A percentile compares a stretch with the other conserved stretches of the same genome.
phyloP scores from a whole-genome alignment of 2,888 invertebrate genomes.

The Pollenia labialis region DNA sequence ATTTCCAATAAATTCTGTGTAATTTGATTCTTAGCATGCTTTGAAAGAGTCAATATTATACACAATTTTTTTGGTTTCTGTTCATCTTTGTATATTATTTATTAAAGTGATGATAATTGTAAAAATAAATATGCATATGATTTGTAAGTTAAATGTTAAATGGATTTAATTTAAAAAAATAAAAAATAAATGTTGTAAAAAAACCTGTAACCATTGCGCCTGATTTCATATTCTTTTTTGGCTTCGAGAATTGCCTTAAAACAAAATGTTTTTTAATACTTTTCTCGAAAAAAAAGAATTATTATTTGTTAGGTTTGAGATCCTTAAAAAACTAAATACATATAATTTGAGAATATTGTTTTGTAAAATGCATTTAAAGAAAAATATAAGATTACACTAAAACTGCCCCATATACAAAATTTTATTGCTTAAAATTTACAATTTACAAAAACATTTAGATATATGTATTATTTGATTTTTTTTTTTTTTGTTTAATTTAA shows the following conservation, averaged over 20 bases:
- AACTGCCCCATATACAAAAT: slow-evolving; percentile 73
- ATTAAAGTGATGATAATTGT: slow-evolving; percentile 21
- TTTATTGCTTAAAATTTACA: slow-evolving; percentile 72
- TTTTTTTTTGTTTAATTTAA: slow-evolving; percentile 57
- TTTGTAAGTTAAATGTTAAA: slow-evolving; percentile 41
- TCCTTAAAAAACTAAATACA: slow-evolving; percentile 57
- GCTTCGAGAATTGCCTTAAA: slow-evolving; percentile 26
- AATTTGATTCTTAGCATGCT: slow-evolving; percentile 28
- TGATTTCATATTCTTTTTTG: slow-evolving; percentile 49
- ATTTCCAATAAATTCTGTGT: background rate
- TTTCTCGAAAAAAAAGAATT: slow-evolving; percentile 43
- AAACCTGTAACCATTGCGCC: slow-evolving; percentile 57
- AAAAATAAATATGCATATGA: slow-evolving; percentile 4
- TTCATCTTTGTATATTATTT: slow-evolving; percentile 51
- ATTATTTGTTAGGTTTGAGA: slow-evolving; percentile 42
- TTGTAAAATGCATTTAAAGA: slow-evolving; percentile 70
- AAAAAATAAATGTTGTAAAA: slow-evolving; percentile 16
- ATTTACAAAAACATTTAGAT: slow-evolving; percentile 75
- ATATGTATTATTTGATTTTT: slow-evolving; percentile 47
- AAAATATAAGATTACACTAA: slow-evolving; percentile 71
- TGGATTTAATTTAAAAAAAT: slow-evolving; percentile 47
- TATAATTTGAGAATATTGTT: slow-evolving; percentile 47
- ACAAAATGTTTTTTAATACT: background rate
- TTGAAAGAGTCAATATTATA: slow-evolving; percentile 9
- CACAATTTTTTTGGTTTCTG: background rate